Evolutionary conservation across 2,888 invertebrate species (phyloP), one percentile per base, ranked within the genome.

Genomic region (Mythimna vitellina): DNA sequence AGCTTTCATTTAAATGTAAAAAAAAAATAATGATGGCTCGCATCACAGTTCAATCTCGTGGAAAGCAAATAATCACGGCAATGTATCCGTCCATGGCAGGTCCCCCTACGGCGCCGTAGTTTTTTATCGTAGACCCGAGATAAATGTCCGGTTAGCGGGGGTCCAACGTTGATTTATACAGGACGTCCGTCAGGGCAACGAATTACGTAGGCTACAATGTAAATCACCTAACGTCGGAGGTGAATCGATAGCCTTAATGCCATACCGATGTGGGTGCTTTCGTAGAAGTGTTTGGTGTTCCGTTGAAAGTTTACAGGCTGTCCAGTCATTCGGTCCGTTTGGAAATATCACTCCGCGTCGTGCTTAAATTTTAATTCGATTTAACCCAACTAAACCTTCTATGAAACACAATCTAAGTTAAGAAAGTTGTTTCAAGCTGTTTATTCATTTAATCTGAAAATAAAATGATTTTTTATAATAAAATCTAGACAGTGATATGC

Each of bases 131-230:
- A 87, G 90, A 89, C 86, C 88, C 88, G 89, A 92, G 93, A 93
- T 95, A 95, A 95, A 96, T 95, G 95, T 93, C 93, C 95, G 96
- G 96, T 95, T 95, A 94, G 92, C 93, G 89, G 93, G 95, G 95
- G 95, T 91, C 93, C 94, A 93, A 92, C 95, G 92, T 95, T 96
- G 95, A 96, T 96, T 96, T 96, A 96, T 95, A 91, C 90, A 83
- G 92, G 87, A 88, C 91, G 95, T 95, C 95, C 92, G 92, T 94
- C 95, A 94, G 94, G 88, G 82, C 92, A 92, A 95, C 95, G 94
- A 95, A 95, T 95, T 95, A 95, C 95, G 89, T 89, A 92, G 92
- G 91, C 91, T 87, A 83, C 92, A 89, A 95, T 95, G 95, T 95
- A 96, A 96, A 96, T 96, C 96, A 95, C 95, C 91, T 90, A 89